Percentiles rank a stretch among this genome's conserved stretches.
Evolutionary conservation across 35 echinoderm and acorn worm genomes (phyloP).

Genomic region (Ophiothrix spiculata): DNA sequence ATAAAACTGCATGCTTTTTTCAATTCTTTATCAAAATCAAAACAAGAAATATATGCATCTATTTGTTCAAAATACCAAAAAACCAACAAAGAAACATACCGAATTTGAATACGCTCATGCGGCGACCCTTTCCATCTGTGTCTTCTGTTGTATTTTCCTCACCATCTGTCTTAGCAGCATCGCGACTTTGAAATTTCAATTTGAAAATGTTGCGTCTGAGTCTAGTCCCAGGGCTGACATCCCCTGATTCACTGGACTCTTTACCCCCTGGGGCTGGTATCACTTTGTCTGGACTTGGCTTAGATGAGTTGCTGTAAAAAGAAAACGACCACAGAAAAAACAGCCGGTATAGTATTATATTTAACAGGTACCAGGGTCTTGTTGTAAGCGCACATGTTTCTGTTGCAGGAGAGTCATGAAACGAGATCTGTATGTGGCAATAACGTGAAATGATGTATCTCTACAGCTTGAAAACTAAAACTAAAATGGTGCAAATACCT

Average conservation of each 20-base stretch:
- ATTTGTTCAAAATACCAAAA: too few species aligned
- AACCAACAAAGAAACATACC: conserved; percentile 46
- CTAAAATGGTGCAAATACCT: too few species aligned
- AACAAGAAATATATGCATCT: too few species aligned
- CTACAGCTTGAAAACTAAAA: too few species aligned
- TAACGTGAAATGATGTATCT: too few species aligned
- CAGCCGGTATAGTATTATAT: too few species aligned
- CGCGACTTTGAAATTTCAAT: conserved; percentile 53
- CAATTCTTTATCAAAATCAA: background rate
- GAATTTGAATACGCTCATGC: conserved; percentile 97
- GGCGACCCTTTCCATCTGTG: conserved; percentile 47
- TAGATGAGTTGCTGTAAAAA: too few species aligned
- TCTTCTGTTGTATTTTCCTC: conserved; percentile 51
- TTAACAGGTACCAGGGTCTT: too few species aligned
- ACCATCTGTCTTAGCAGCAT: conserved; percentile 41
- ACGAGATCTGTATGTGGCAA: too few species aligned
- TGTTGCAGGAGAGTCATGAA: too few species aligned
- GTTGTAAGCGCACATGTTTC: too few species aligned
- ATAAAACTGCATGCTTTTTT: background rate
- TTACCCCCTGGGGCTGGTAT: conserved; percentile 56
- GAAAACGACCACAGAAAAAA: too few species aligned
- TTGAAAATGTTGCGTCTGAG: conserved; percentile 76
- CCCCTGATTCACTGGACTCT: conserved; percentile 55
- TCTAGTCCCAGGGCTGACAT: conserved; percentile 85
- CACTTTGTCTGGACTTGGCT: conserved; percentile 54